Evolutionary conservation across 1,140 invertebrate genomes (phyloP), one percentile per base, ranked within the genome.

Genomic region (Pteromalus puparum): DNA sequence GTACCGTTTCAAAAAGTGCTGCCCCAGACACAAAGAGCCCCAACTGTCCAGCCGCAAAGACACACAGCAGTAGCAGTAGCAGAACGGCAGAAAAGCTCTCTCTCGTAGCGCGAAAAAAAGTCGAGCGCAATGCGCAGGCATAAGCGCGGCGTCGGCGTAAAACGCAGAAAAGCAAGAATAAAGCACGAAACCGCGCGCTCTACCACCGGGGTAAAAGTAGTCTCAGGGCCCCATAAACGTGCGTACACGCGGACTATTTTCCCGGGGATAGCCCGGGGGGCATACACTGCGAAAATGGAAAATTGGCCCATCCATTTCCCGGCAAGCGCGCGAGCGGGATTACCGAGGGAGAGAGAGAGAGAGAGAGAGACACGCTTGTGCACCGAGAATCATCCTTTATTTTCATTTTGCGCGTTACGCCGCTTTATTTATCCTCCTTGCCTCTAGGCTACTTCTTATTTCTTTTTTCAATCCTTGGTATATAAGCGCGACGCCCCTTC

Each of bases 281-380:
- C 67, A 70, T 30, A 30, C 67, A 70, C 67, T 18, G 67, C 67
- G 82, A 88, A 89, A 90, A 91, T 88, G 88, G 89, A 91, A 91
- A 90, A 91, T 91, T 91, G 89, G 89, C 89, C 89, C 89, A 91
- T 91, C 87, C 86, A 90, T 90, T 91, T 88, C 87, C 88, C 87
- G 87, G 87, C 87, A 85, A 89, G 86, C 21, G 73, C 86, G 89
- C 86, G 87, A 78, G 82, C 84, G 83, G 87, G 86, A 88, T 88
- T 88, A 87, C 88, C 88, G 81, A 84, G 85, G 6, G 30, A n/a
- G n/a, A n/a, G n/a, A n/a, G n/a, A n/a, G 30, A 30, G 30, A 30
- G 30, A 30, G 30, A 30, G 30, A 30, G 30, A 34, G 30, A 34
- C 3, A 28, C 84, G 34, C 65, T n/a, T 21, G 15, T 38, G n/a